phyloP scores from a whole-genome alignment of 2,113 vertebrate species.

The Xenopus laevis region DNA sequence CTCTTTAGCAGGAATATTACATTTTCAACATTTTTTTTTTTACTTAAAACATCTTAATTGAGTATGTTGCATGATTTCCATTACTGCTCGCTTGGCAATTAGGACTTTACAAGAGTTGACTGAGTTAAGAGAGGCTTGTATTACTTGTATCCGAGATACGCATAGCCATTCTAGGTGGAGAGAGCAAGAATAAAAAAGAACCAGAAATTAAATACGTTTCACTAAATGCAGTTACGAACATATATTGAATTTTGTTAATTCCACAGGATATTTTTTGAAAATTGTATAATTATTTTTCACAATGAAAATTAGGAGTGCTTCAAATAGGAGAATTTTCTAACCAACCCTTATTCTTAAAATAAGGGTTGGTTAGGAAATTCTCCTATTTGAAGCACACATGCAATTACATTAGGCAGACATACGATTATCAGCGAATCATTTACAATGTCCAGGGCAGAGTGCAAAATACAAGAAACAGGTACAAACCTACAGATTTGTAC shows the following conservation, averaged over 20 bases:
- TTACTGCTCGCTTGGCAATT: constrained; percentile 4
- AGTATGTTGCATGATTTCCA: constrained; percentile 30
- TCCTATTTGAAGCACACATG: no score
- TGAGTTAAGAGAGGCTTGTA: constrained; percentile 12
- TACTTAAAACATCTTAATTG: constrained; percentile 41
- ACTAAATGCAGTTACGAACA: background rate
- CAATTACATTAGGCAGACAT: no score
- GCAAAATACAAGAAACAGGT: no score
- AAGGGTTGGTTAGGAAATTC: no score
- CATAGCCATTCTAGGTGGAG: background rate
- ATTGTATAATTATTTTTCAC: no score
- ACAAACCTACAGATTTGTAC: no score
- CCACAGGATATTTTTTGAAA: no score
- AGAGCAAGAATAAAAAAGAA: background rate
- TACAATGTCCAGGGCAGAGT: no score
- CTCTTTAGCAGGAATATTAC: constrained; percentile 22
- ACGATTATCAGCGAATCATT: no score
- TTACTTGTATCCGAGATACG: background rate
- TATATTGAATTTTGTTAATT: background rate
- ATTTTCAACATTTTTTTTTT: constrained; percentile 27
- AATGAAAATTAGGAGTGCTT: no score
- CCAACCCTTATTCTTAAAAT: no score
- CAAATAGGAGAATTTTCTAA: no score
- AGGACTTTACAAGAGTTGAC: background rate
- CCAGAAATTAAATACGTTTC: background rate